Evolutionary conservation across 1,140 invertebrate genomes (phyloP), one percentile per base, ranked within the genome.

Genomic region (Hypsibius dujardini): DNA sequence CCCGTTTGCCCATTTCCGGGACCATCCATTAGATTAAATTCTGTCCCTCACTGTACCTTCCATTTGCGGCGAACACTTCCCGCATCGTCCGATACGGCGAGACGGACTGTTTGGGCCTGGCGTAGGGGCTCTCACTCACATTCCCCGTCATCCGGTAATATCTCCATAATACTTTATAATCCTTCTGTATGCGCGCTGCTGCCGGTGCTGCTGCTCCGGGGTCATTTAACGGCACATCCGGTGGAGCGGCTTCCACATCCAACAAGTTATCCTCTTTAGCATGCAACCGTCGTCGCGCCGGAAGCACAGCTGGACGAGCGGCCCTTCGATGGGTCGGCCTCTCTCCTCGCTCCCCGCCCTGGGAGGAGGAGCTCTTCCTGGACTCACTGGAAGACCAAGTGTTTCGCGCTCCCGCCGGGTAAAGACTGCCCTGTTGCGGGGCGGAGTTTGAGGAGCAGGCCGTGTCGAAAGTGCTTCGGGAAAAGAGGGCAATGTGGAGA

Each of bases 381-480:
- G 50, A 56, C n/a, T 56, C 50, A 56, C 50, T 56, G 50, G 50
- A 56, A n/a, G 50, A n/a, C 50, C 50, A 7, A 56, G n/a, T 7
- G 50, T 56, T 56, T n/a, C 50, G 50, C n/a, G n/a, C n/a, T n/a
- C 50, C 50, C n/a, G 7, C 50, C 7, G 50, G 50, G 50, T 56
- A 56, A n/a, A 7, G 50, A 12, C 50, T 28, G 28, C 28, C 28
- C 28, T 28, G 28, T 28, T 28, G 28, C 28, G 28, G 28, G 28
- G 28, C 0, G 28, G 28, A 28, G 28, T 28, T 28, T 0, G 50
- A 12, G 7, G 50, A 7, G n/a, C 50, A 56, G n/a, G 50, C 7
- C 50, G n/a, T n/a, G 50, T 56, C 50, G n/a, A 56, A 56, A n/a
- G 50, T 56, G n/a, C 50, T 56, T 56, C 62, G 62, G 62, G 45